Percentiles rank a stretch among this genome's conserved stretches.
Conservation (phyloP, 2,888 invertebrate species). For the Molorchus minor region DNA sequence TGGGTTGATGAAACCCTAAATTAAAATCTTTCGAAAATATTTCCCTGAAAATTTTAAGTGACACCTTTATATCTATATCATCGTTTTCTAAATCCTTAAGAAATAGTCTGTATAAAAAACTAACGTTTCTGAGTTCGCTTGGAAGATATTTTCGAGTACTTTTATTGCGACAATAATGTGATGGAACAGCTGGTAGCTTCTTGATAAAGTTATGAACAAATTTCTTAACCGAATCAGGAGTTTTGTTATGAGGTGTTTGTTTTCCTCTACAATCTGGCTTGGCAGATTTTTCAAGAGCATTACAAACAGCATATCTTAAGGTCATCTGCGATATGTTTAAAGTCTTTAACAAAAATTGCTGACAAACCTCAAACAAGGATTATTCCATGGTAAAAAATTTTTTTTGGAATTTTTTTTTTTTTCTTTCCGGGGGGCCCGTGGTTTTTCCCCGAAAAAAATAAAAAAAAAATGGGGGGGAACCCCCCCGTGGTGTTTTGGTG, state of each 20-base stretch:
- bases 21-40: conserved; percentile 37
- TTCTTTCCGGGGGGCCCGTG: too few species aligned
- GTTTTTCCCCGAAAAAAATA: too few species aligned
- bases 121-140: conserved; percentile 11
- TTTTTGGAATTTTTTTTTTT: too few species aligned
- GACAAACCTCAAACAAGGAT: conserved; percentile 14
- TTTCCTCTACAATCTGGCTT: conserved; percentile 19
- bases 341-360: conserved; percentile 24
- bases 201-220: conserved; percentile 26
- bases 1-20: conserved; percentile 37
- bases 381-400: too few species aligned
- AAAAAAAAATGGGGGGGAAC: too few species aligned
- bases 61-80: background rate
- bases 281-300: conserved; percentile 8
- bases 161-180: conserved; percentile 27
- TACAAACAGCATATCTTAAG: conserved; percentile 5
- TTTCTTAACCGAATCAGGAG: conserved; percentile 20
- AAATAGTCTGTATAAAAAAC: conserved; percentile 5
- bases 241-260: conserved; percentile 18
- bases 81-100: background rate
- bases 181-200: conserved; percentile 29
- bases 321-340: conserved; percentile 23
- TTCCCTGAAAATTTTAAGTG: conserved; percentile 21
- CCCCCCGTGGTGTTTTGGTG: too few species aligned
- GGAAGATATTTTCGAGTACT: conserved; percentile 19